Percentiles rank a stretch among this genome's conserved stretches.
Evolutionary conservation across 2,113 vertebrate genomes (phyloP).

Genomic region (Sinocyclocheilus anshuiensis): DNA sequence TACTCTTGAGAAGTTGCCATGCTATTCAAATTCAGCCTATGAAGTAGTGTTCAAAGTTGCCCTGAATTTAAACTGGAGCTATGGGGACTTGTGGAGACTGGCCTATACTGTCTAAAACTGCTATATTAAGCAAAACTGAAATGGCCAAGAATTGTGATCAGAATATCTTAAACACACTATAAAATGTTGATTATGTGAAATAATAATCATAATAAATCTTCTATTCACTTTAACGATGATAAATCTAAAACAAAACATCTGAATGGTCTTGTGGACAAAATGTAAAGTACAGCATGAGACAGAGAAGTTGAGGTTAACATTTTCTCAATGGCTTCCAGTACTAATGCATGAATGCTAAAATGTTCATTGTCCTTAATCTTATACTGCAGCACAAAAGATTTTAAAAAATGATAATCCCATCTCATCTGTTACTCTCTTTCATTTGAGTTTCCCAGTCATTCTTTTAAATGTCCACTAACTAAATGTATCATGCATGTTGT

Average conservation of each 20-base stretch:
- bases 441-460: not conserved
- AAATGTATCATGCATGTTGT: not conserved
- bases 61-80: no score
- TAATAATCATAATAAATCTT: not conserved
- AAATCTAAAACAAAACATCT: not conserved
- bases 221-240: not conserved
- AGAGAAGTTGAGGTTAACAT: no score
- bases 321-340: not conserved
- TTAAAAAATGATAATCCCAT: not conserved
- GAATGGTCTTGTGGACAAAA: not conserved
- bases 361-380: not conserved
- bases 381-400: not conserved
- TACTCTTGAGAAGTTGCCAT: not conserved
- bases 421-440: not conserved
- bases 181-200: not conserved
- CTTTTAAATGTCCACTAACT: not conserved
- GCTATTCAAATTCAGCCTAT: not conserved
- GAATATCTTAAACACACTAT: not conserved
- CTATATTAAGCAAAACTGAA: not conserved
- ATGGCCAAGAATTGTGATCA: not conserved
- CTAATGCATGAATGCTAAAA: not conserved
- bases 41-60: not conserved
- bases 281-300: not conserved
- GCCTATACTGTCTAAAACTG: not conserved
- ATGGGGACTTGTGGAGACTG: not conserved